A percentile compares a stretch with the other conserved stretches of the same genome.
These are phyloP conservation scores for Ara ararauna DNA, from an alignment of 2,797 vertebrate species.

Conservation along the genomic window DNA sequence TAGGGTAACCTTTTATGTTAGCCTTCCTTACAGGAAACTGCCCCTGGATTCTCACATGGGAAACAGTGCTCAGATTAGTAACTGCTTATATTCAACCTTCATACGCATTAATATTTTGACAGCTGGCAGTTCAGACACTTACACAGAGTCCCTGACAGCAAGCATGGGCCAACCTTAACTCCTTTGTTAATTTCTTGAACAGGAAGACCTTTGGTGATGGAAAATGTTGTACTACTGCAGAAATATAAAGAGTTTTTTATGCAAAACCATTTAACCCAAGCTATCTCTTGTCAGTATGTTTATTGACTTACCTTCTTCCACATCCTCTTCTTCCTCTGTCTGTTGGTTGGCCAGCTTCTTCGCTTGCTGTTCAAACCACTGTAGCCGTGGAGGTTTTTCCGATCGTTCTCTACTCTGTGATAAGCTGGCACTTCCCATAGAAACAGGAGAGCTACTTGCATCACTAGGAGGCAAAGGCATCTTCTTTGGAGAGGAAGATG, in stretches of 20 bases:
- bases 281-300: neutral
- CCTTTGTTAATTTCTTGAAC: neutral
- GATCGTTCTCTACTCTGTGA: constrained; percentile 25
- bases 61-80: neutral
- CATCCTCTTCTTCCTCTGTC: constrained; percentile 65
- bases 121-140: neutral
- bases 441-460: neutral
- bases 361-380: constrained; percentile 90
- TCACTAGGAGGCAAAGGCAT: neutral
- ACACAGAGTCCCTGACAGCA: neutral
- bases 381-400: constrained; percentile 82
- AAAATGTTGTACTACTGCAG: neutral
- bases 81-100: neutral
- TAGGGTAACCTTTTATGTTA: neutral
- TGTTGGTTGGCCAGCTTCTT: constrained; percentile 78
- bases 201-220: neutral
- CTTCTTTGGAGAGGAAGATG: constrained; percentile 77
- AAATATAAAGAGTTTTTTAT: neutral
- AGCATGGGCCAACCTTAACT: neutral
- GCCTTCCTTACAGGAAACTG: neutral
- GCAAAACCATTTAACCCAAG: neutral
- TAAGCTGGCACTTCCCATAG: neutral
- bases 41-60: neutral
- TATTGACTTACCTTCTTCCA: constrained; percentile 66
- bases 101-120: accelerated